These are phyloP conservation scores for Barbus barbus DNA, from an alignment of 2,113 vertebrate genomes.

Conservation along the genomic window DNA sequence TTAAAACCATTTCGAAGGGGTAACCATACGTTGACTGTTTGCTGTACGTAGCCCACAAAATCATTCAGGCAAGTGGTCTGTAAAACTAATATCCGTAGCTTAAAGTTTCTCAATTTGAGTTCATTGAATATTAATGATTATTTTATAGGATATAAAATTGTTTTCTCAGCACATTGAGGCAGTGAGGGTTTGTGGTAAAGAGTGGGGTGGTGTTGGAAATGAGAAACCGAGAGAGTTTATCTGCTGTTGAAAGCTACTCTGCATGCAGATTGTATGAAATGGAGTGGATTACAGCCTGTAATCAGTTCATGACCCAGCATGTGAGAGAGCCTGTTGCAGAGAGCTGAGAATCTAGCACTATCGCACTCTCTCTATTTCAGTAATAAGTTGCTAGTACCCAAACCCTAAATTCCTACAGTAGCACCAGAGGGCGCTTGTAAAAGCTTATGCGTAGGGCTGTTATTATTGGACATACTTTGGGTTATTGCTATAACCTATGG, in stretches of 20 bases:
- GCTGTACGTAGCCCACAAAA: neutral
- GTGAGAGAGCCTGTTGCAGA: constrained; percentile 59
- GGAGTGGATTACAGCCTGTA: constrained; percentile 68
- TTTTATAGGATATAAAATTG: neutral
- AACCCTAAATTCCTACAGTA: neutral
- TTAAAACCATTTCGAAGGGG: too few species aligned
- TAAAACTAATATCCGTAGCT: neutral
- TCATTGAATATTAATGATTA: neutral
- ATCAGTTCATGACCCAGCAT: constrained; percentile 68
- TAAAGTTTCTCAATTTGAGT: neutral
- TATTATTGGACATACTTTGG: constrained; percentile 19
- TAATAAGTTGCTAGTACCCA: neutral
- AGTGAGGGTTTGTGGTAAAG: constrained; percentile 16
- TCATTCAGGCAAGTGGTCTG: neutral
- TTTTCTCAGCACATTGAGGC: neutral
- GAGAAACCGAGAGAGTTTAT: constrained; percentile 48
- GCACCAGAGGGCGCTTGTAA: constrained; percentile 16
- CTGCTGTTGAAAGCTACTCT: constrained; percentile 41
- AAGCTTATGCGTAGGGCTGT: neutral
- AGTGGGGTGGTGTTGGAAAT: constrained; percentile 43
- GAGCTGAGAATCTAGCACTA: constrained; percentile 63
- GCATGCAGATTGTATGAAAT: constrained; percentile 58
- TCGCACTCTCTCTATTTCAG: constrained; percentile 13
- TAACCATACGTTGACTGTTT: neutral
- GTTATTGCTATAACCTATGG: constrained; percentile 4